Conservation (phyloP, 1,140 invertebrate genomes). For the Eurytemora carolleeae region DNA sequence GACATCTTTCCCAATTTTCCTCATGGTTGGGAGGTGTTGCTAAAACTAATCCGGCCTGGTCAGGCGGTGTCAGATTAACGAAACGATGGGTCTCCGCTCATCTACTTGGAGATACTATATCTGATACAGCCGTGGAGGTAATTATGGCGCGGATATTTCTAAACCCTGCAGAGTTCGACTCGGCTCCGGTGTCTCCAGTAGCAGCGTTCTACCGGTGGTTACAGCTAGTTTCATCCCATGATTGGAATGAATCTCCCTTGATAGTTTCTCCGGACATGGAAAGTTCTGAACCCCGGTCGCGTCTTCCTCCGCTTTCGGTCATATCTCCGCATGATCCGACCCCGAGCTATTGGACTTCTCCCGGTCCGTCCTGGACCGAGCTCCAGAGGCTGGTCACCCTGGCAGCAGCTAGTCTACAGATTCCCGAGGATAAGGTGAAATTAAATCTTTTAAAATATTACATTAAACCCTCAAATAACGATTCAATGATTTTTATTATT, state of each 20-base stretch:
- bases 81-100: background rate
- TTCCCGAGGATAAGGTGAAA: background rate
- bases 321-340: background rate
- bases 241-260: background rate
- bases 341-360: background rate
- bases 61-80: background rate
- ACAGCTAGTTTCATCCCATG: background rate
- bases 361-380: background rate
- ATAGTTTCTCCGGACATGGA: background rate
- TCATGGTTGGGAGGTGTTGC: background rate
- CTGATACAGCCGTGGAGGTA: background rate
- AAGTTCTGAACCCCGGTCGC: background rate
- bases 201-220: background rate
- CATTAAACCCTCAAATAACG: background rate
- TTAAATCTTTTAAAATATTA: background rate
- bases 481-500: background rate
- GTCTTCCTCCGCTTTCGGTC: background rate
- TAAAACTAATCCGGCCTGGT: background rate
- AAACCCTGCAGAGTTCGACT: background rate
- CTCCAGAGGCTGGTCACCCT: background rate
- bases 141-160: background rate
- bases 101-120: background rate
- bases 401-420: background rate
- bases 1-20: background rate
- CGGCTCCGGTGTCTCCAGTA: background rate